These are phyloP conservation scores for Eurystomus gularis DNA, from an alignment of 2,113 vertebrate species.

Conservation along the genomic window DNA sequence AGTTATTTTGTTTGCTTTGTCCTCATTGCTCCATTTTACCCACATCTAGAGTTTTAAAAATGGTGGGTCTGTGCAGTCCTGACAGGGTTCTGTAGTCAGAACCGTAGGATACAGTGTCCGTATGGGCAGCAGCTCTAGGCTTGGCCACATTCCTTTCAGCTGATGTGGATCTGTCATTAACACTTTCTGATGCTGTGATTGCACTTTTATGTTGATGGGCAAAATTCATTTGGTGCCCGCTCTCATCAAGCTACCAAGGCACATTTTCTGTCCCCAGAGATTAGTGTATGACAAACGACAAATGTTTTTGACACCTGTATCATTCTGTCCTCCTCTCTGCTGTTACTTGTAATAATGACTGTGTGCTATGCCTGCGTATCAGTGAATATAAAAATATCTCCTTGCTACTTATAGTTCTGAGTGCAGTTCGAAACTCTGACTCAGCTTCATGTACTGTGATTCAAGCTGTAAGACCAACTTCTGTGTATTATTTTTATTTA, in stretches of 20 bases:
- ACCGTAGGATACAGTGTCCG: neutral
- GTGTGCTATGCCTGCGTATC: accelerated
- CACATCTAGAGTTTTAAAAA: neutral
- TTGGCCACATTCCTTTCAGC: neutral
- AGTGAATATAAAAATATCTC: neutral
- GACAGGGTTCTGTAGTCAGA: neutral
- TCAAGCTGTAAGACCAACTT: neutral
- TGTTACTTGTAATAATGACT: neutral
- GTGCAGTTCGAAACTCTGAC: neutral
- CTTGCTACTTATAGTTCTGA: neutral
- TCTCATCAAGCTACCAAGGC: neutral
- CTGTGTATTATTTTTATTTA: neutral
- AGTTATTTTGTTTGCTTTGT: neutral
- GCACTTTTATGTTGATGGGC: neutral
- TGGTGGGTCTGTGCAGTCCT: neutral
- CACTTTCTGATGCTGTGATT: neutral
- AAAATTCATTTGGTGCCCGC: neutral
- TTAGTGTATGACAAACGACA: neutral
- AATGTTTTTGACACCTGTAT: neutral
- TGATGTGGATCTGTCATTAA: neutral
- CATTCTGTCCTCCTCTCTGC: neutral
- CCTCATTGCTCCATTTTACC: neutral
- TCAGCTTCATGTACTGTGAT: neutral
- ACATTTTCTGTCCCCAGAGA: neutral
- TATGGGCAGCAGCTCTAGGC: neutral